Base-by-base conservation (phyloP, 2,797 vertebrate genomes). In the Denticeps clupeoides region DNA sequence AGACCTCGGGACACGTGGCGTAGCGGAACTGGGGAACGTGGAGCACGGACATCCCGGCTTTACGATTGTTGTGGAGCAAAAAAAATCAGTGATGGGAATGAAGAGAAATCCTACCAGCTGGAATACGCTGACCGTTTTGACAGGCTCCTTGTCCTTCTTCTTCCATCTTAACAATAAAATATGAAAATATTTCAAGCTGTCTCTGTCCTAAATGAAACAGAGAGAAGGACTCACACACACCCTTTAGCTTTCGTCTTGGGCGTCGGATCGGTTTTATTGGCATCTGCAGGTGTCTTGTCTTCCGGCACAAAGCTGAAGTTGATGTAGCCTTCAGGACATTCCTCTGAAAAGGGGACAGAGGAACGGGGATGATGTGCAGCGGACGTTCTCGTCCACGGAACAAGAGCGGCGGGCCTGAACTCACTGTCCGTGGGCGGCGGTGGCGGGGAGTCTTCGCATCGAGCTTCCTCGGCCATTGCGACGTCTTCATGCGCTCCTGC, bases 31-130 rank as follows among this genome's bases (percentile, higher is more conserved):
- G 56, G 0, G 26, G 41, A 2, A 10, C 41, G 13, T n/a, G n/a
- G n/a, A n/a, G n/a, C n/a, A n/a, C n/a, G n/a, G n/a, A n/a, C n/a
- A n/a, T n/a, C n/a, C n/a, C n/a, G n/a, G n/a, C n/a, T n/a, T n/a
- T n/a, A n/a, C n/a, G n/a, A n/a, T n/a, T n/a, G n/a, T n/a, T n/a
- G 29, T 38, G 38, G 22, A 18, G 31, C 4, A 43, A 1, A 11
- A 5, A 35, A 7, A 4, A 2, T 18, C 7, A 29, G 26, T 3
- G n/a, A n/a, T n/a, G n/a, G n/a, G n/a, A n/a, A n/a, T n/a, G n/a
- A n/a, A n/a, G n/a, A n/a, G n/a, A n/a, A n/a, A 1, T 16, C 44
- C 70, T 47, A 85, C 80, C 78, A 83, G 22, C 42, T 84, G 69
- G 45, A 82, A 63, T 60, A 80, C 4, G 12, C 78, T 76, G 60